Evolutionary conservation across 2,113 vertebrate species (phyloP).

Genomic region (Dolichallabes microphthalmus): DNA sequence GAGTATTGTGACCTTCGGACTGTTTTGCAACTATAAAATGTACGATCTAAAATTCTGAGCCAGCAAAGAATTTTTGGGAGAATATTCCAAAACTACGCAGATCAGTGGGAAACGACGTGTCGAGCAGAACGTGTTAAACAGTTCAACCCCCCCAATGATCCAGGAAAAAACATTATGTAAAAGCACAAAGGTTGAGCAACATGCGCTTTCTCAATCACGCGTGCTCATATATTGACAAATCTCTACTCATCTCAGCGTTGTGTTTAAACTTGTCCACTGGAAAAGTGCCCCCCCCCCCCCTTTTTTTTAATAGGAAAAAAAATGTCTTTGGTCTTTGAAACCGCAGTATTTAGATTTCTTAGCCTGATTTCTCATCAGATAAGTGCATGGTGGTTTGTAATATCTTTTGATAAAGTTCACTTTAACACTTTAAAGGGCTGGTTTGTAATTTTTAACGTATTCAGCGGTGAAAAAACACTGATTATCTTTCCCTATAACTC

Average conservation of each 20-base stretch:
- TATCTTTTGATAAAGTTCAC: not conserved
- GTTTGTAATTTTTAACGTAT: not conserved
- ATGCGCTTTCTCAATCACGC: too few relatives aligned
- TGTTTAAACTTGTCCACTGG: not conserved
- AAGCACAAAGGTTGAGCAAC: too few relatives aligned
- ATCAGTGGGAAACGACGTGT: not conserved
- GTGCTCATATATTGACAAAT: not conserved
- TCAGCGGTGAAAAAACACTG: not conserved
- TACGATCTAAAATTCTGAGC: not conserved
- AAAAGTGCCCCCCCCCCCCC: not conserved
- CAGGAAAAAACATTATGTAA: not conserved
- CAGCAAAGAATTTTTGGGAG: not conserved
- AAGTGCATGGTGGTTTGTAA: not conserved
- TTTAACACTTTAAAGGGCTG: not conserved
- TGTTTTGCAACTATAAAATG: not conserved
- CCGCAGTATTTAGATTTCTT: not conserved
- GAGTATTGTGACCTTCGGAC: not conserved
- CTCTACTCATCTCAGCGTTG: not conserved
- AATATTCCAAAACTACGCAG: not conserved
- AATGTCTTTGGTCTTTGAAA: not conserved
- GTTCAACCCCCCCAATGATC: not conserved
- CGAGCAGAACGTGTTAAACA: not conserved
- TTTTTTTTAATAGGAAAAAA: not conserved
- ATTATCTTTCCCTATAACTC: not conserved
- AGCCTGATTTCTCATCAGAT: not conserved